Evolutionary conservation across 2,797 vertebrate genomes (phyloP), one percentile per base, ranked within the genome.

Genomic region (Furcifer pardalis): DNA sequence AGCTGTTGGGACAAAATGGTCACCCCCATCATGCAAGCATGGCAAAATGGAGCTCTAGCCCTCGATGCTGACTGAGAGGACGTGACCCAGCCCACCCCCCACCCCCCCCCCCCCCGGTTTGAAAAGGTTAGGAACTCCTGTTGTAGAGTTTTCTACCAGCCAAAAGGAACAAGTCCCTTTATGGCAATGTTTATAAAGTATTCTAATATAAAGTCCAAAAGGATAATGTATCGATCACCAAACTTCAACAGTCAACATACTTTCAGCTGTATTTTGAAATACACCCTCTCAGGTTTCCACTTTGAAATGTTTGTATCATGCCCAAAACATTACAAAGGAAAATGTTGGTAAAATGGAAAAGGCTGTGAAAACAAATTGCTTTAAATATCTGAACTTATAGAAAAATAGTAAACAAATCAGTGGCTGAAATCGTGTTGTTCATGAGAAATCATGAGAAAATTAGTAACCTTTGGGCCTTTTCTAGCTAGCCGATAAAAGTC

Each of bases 261-360:
- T 37, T 23, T 27, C 0, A 0, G 0, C 35, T 75, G 30, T 42
- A 35, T 25, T 68, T 59, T 19, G n/a, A 46, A 40, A 35, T 5
- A 42, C 27, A 85, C 62, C 59, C 27, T 79, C 8, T 60, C 44
- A 32, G n/a, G 4, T 46, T 30, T 62, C 13, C 59, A 77, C 52
- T 32, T 63, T 27, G n/a, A 27, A n/a, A n/a, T n/a, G n/a, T n/a
- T n/a, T n/a, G 8, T 68, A 68, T 49, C 27, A 46, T 37, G 25
- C 21, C 30, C 21, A 13, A 68, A 68, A 25, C n/a, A 23, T 7
- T 27, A 37, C 13, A 3, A 40, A 17, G 25, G 25, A 60, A 35
- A 21, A 35, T 12, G 9, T 10, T 80, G 21, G 27, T 49, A 65
- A 30, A 21, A 25, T 52, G 5, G 40, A 32, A 44, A 40, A n/a